phyloP scores from a whole-genome alignment of 2,113 vertebrate species.

The Alligator mississippiensis region DNA sequence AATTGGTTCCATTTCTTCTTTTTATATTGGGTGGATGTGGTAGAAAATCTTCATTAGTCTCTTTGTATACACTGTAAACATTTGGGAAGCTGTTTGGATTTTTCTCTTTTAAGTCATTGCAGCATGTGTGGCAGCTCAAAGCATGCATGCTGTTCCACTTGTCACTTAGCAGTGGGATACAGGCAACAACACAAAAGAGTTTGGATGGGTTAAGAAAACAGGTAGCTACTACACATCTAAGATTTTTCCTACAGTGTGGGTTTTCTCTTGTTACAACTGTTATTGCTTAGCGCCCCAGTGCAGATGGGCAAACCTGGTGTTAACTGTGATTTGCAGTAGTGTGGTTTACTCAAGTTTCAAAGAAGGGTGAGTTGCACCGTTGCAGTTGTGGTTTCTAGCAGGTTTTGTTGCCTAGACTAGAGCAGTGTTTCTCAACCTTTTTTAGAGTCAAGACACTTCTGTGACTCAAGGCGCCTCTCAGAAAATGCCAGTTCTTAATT shows the following conservation, averaged over 20 bases:
- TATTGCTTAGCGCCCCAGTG: not conserved
- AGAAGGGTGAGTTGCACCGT: not conserved
- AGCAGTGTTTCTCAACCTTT: too few species aligned
- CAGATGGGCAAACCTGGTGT: not conserved
- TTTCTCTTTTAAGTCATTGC: too few species aligned
- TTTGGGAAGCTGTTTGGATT: too few species aligned
- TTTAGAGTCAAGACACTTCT: too few species aligned
- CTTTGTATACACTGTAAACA: too few species aligned
- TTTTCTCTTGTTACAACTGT: not conserved
- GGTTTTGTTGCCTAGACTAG: conserved; percentile 15
- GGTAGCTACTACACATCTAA: not conserved
- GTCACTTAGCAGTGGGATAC: not conserved
- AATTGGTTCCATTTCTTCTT: too few species aligned
- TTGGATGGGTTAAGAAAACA: not conserved
- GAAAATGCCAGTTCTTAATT: too few species aligned
- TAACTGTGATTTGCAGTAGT: not conserved
- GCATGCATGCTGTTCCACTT: too few species aligned
- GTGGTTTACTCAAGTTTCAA: conserved; percentile 26
- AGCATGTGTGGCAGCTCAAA: too few species aligned
- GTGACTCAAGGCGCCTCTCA: too few species aligned
- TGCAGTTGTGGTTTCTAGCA: conserved; percentile 28
- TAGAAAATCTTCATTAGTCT: too few species aligned
- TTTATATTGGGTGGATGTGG: too few species aligned
- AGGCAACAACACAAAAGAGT: not conserved
- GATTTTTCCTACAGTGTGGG: not conserved